phyloP scores from a whole-genome alignment of 2,113 vertebrate genomes.

The Sardina pilchardus region DNA sequence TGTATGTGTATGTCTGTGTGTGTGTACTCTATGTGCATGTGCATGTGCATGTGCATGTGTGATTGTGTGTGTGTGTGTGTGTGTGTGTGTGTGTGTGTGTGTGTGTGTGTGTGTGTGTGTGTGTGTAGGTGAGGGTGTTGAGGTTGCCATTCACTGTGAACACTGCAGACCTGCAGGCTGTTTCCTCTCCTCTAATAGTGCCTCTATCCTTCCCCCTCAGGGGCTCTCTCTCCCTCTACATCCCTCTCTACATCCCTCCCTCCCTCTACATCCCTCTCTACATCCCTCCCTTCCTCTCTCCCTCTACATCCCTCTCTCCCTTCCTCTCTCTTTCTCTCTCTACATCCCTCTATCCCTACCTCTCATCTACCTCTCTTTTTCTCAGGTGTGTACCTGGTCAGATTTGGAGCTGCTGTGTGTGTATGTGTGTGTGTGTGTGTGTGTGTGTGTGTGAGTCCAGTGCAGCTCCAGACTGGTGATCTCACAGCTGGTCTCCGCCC shows the following conservation, averaged over 20 bases:
- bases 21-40: not conserved
- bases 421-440: not conserved
- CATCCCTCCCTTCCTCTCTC: not conserved
- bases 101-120: not conserved
- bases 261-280: not conserved
- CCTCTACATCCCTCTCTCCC: too few relatives aligned
- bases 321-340: not conserved
- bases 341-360: not conserved
- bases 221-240: not conserved
- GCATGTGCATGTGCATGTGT: conserved; percentile 12
- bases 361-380: conserved; percentile 9
- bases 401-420: not conserved
- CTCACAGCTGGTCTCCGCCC: too few relatives aligned
- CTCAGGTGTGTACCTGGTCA: too few relatives aligned
- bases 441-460: not conserved
- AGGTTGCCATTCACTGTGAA: conserved; percentile 35
- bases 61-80: not conserved
- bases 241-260: not conserved
- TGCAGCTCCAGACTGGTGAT: too few relatives aligned
- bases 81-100: not conserved
- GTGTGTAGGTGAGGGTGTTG: not conserved
- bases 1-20: conserved; percentile 15
- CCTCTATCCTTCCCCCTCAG: not conserved
- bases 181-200: conserved; percentile 35
- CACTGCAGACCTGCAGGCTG: conserved; percentile 35